Percentiles rank a stretch among this genome's conserved stretches.
These are phyloP conservation scores for Hemibagrus guttatus DNA, from an alignment of 2,797 vertebrate genomes.

Conservation along the genomic window DNA sequence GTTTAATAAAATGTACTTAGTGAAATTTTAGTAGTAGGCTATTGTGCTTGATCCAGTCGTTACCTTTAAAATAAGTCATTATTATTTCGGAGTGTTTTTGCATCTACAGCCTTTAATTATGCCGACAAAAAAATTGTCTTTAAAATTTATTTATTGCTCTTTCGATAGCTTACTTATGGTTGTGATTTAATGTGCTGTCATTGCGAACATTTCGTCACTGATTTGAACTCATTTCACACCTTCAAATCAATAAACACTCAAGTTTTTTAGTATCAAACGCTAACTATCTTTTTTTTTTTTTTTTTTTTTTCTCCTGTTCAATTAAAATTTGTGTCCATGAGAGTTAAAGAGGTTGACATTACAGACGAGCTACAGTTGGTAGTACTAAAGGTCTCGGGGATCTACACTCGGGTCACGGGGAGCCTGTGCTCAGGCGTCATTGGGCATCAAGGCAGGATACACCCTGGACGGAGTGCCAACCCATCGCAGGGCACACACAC, in stretches of 20 bases:
- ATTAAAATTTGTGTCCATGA: no score
- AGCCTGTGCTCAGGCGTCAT: no score
- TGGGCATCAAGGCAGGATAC: no score
- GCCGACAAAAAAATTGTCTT: not conserved
- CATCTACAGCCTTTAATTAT: not conserved
- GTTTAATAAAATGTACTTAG: no score
- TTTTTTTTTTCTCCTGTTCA: no score
- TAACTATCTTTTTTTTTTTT: no score
- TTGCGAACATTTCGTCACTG: not conserved
- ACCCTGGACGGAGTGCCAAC: no score
- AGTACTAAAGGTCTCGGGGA: not conserved
- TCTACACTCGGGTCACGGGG: no score
- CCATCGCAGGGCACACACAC: no score
- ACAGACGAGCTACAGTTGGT: not conserved
- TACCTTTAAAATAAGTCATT: not conserved
- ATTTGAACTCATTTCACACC: not conserved
- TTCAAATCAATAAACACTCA: not conserved
- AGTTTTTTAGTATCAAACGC: not conserved
- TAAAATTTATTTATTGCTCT: not conserved
- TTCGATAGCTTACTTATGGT: not conserved
- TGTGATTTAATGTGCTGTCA: not conserved
- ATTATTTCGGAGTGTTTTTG: not conserved
- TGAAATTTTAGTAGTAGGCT: not conserved
- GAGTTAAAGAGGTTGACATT: not conserved
- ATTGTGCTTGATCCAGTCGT: not conserved